Evolutionary conservation across 2,888 invertebrate species (phyloP), one percentile per base, ranked within the genome.

Genomic region (Tineola bisselliella): DNA sequence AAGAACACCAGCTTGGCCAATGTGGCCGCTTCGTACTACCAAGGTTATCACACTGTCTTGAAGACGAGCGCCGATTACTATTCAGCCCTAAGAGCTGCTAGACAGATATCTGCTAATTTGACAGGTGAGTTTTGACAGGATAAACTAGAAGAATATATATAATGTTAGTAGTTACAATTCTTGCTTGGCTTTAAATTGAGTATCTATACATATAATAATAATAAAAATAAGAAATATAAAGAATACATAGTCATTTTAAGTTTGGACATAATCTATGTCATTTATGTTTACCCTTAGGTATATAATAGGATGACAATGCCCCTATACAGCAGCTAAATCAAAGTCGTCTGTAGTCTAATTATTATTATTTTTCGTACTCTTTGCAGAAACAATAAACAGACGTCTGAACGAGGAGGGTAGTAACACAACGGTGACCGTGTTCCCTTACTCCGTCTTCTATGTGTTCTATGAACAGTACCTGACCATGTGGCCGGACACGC

Each of bases 391-490:
- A 67, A 81, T 98, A 13, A 91, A 91, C 69, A 75, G 75, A 0
- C 89, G 92, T 64, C 74, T 91, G 0, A 81, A 77, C 61, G 81
- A 78, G 0, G 72, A 76, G 19, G 89, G 89, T 17, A 70, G 75
- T 62, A 79, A 75, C 44, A 67, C 69, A 0, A 81, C 82, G 0
- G 88, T 92, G 25, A 91, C 90, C 75, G 94, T 95, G 64, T 95
- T 95, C 76, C 94, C 95, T 0, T 95, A 99, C 86, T 97, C 94
- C 0, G 91, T 98, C 60, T 98, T 98, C 87, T 99, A 99, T 77
- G 98, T 99, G 25, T 99, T 97, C 87, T 99, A 99, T 77, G 99
- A 99, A 77, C 99, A 99, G 84, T 99, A 99, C 80, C 87, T 98
- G 65, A 96, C 96, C 8, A 97, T 98, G 91, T 96, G 97, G 93